Base-by-base conservation (phyloP, 2,113 vertebrate genomes). In the Lepus timidus region DNA sequence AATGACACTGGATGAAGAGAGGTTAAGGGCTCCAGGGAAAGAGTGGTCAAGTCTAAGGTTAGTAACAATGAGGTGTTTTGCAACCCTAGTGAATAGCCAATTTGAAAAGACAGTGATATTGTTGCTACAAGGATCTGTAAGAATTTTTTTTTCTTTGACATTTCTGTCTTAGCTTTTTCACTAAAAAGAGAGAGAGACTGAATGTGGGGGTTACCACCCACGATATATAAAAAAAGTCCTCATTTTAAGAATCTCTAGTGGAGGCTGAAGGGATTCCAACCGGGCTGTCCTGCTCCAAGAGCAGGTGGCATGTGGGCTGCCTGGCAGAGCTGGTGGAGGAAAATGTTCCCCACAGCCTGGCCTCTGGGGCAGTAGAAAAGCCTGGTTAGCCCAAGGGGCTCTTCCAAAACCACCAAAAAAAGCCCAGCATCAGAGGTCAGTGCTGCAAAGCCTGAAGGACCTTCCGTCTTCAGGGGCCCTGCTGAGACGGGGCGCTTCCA, bases 21-120 rank as follows among this genome's bases (percentile, higher is more conserved):
- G 9, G 3, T 29, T 12, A 68, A 51, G 5, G 19, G 22, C 13
- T 7, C 31, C 1, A 11, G 12, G 14, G 9, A 8, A 7, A 86
- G 17, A 33, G 11, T 0, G 39, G 51, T 33, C 31, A 25, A 23
- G 11, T 23, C 39, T 33, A 61, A 68, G 16, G 27, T 51, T 29
- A 52, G 16, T 23, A 33, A 70, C 9, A 9, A 67, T 3, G 27
- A 68, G 55, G 31, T 78, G 22, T 51, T 88, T 91, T 49, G 36
- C 33, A 74, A 62, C 49, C 36, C 14, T 12, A 27, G 49, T 31
- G 58, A 20, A 9, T 58, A 39, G 8, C 16, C 51, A 20, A 25
- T 86, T 85, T 71, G 82, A 83, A 94, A 90, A 51, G 88, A 90
- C 79, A 71, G 39, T 82, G n/a, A 52, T 55, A 79, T 20, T 85